A percentile compares a stretch with the other conserved stretches of the same genome.
Evolutionary conservation across 2,797 vertebrate genomes (phyloP).

Genomic region (Cynopterus sphinx): DNA sequence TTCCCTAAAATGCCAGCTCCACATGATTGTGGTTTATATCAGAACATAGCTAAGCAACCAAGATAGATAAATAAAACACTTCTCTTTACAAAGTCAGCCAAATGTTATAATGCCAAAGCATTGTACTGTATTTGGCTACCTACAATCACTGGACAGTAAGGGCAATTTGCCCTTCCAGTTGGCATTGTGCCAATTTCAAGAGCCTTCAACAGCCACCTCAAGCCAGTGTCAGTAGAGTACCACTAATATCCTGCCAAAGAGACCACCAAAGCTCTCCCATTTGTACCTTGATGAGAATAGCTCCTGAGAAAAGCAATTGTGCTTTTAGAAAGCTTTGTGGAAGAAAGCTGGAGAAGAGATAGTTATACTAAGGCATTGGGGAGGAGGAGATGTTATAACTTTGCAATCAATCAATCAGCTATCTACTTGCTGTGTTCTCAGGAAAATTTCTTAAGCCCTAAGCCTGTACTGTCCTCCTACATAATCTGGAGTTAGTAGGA

Average conservation of each 20-base stretch:
- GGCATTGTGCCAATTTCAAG: conserved; percentile 1
- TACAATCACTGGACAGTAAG: background rate
- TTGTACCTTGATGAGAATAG: background rate
- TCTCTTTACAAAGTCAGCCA: conserved; percentile 41
- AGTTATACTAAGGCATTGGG: background rate
- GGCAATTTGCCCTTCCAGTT: background rate
- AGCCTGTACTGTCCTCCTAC: background rate
- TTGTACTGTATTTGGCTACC: conserved; percentile 14
- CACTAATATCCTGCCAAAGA: background rate
- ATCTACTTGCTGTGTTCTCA: background rate
- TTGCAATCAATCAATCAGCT: background rate
- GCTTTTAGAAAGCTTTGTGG: background rate
- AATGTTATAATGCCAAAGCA: background rate
- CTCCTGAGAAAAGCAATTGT: background rate
- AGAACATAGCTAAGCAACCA: conserved; percentile 50
- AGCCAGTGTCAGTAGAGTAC: background rate
- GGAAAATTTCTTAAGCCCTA: background rate
- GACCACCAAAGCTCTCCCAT: background rate
- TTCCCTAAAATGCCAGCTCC: background rate
- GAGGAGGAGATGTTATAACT: background rate
- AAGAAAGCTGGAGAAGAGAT: background rate
- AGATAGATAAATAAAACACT: conserved; percentile 18
- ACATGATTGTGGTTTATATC: background rate
- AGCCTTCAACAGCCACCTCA: background rate
- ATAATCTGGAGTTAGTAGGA: background rate